Percentiles rank a stretch among this genome's conserved stretches.
Conservation (phyloP, 2,888 invertebrate species). For the Myopa testacea region DNA sequence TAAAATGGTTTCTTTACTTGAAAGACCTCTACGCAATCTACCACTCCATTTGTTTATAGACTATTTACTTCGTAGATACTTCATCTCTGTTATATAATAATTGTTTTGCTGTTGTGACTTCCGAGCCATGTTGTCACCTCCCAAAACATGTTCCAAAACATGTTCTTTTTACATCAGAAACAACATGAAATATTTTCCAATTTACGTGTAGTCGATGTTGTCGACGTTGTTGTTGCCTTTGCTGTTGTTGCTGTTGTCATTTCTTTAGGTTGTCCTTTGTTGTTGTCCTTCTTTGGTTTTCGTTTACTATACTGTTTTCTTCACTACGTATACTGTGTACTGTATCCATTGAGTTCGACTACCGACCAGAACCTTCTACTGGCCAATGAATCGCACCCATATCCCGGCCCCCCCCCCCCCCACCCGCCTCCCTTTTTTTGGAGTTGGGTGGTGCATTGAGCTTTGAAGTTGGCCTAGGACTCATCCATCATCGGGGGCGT, state of each 20-base stretch:
- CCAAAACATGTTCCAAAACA: conserved; percentile 37
- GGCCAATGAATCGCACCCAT: neutral
- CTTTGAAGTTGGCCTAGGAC: neutral
- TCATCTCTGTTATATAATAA: neutral
- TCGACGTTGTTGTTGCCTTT: neutral
- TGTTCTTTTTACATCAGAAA: conserved; percentile 16
- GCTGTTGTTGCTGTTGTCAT: neutral
- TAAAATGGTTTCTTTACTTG: too few species aligned
- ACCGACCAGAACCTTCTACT: neutral
- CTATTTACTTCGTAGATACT: too few species aligned
- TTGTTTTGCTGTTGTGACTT: conserved; percentile 4
- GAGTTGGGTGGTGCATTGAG: neutral
- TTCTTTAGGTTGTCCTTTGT: neutral
- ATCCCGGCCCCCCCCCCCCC: neutral
- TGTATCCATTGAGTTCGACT: neutral
- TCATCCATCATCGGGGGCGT: neutral
- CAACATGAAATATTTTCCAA: conserved; percentile 40
- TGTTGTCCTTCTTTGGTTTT: neutral
- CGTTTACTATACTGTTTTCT: neutral
- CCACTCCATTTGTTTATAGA: too few species aligned
- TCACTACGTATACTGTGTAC: neutral
- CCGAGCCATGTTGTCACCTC: conserved; percentile 28
- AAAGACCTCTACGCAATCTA: too few species aligned
- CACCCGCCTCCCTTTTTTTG: too few species aligned
- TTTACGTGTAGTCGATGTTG: conserved; percentile 23